Percentiles rank a stretch among this genome's conserved stretches.
Evolutionary conservation across 35 echinoderm and acorn worm genomes (phyloP).

Genomic region (Chiridota heheva): DNA sequence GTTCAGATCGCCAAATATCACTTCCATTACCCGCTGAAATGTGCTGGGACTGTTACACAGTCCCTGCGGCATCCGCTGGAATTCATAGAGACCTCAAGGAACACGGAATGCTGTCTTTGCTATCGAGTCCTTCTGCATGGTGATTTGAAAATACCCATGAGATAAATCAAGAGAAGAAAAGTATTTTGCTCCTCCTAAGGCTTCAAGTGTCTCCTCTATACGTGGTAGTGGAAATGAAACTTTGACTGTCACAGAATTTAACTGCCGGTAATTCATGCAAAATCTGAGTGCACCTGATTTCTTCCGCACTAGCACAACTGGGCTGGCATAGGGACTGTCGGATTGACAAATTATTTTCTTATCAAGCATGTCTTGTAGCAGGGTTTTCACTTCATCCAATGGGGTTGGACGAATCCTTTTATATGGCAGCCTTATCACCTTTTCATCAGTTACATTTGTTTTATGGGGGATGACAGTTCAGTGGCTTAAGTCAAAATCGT

Average conservation of each 20-base stretch:
- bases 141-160: not conserved
- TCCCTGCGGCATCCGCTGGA: slow-evolving; percentile 15
- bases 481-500: not conserved
- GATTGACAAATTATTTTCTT: not conserved
- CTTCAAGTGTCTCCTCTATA: not conserved
- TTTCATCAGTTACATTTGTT: not conserved
- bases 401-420: not conserved
- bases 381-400: not conserved
- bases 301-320: not conserved
- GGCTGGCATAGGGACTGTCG: not conserved
- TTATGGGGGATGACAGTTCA: not conserved
- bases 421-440: not conserved
- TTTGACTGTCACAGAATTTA: not conserved
- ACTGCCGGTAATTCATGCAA: not conserved
- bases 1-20: slow-evolving; percentile 40
- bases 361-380: not conserved
- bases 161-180: not conserved
- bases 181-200: not conserved
- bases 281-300: not conserved
- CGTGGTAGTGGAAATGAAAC: not conserved
- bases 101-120: not conserved
- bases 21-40: slow-evolving; percentile 52
- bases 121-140: not conserved
- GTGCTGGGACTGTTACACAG: slow-evolving; percentile 21
- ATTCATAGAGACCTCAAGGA: slow-evolving; percentile 1